Conservation (phyloP, 2,113 vertebrate species). For the Halichoerus grypus region DNA sequence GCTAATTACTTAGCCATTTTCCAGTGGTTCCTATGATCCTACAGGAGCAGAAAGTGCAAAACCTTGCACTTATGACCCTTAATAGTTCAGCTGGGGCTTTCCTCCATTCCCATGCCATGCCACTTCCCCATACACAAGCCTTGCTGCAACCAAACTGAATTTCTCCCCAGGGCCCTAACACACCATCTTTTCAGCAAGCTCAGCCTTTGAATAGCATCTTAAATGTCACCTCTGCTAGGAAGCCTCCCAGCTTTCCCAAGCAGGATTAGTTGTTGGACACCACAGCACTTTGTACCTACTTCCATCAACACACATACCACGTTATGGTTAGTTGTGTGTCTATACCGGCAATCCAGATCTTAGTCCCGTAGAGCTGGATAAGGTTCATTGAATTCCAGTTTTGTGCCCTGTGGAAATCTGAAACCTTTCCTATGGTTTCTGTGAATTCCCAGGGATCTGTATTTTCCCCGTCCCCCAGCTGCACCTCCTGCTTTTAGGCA, state of each 20-base stretch:
- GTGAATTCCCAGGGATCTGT: not conserved
- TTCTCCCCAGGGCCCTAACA: not conserved
- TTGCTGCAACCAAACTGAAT: not conserved
- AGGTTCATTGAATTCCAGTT: not conserved
- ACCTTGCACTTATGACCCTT: not conserved
- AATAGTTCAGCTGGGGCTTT: not conserved
- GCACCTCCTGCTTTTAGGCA: not conserved
- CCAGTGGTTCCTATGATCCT: not conserved
- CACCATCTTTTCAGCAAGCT: not conserved
- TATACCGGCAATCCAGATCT: not conserved
- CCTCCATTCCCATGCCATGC: not conserved
- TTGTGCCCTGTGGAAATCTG: not conserved
- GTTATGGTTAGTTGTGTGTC: not conserved
- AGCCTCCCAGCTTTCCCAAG: not conserved
- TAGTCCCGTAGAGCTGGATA: not conserved
- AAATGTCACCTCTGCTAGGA: not conserved
- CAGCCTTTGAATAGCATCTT: not conserved
- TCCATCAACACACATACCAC: too few species aligned
- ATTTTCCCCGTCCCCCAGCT: not conserved
- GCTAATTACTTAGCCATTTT: not conserved
- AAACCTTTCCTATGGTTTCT: not conserved
- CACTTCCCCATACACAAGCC: not conserved
- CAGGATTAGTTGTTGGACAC: not conserved
- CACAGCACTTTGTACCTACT: too few species aligned
- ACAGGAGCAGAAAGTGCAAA: not conserved